These are phyloP conservation scores for Apteryx mantelli DNA, from an alignment of 2,113 vertebrate species.

Conservation along the genomic window DNA sequence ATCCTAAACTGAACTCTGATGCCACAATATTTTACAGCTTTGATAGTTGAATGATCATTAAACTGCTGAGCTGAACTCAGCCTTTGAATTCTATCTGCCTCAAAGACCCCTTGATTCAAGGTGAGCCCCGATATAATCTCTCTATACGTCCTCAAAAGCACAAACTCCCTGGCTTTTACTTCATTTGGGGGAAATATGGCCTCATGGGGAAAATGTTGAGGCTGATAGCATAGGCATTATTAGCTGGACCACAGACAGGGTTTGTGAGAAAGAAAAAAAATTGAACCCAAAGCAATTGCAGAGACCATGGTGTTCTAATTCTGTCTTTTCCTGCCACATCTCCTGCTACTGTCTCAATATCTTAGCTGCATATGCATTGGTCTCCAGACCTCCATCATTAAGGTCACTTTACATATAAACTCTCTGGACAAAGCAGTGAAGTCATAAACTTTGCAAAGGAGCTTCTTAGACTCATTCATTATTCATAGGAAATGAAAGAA, in stretches of 20 bases:
- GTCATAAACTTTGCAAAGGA: background rate
- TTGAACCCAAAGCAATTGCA: background rate
- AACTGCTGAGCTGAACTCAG: background rate
- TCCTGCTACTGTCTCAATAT: background rate
- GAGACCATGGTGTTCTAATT: background rate
- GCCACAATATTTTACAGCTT: background rate
- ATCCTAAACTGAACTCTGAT: background rate
- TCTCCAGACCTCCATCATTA: background rate
- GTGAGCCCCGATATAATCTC: background rate
- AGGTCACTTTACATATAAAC: background rate
- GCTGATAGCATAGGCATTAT: background rate
- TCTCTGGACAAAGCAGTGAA: background rate
- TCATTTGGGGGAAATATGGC: background rate
- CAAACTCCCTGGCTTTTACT: background rate
- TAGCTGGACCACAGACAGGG: background rate
- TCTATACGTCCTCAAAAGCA: background rate
- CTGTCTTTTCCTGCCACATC: background rate
- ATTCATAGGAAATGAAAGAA: background rate
- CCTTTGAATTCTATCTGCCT: background rate
- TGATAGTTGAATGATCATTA: background rate
- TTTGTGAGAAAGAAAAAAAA: background rate
- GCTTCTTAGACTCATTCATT: background rate
- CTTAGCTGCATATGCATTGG: background rate
- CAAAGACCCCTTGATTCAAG: background rate
- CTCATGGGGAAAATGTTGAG: background rate